phyloP scores from a whole-genome alignment of 2,888 invertebrate species.

The Anodontia alba region DNA sequence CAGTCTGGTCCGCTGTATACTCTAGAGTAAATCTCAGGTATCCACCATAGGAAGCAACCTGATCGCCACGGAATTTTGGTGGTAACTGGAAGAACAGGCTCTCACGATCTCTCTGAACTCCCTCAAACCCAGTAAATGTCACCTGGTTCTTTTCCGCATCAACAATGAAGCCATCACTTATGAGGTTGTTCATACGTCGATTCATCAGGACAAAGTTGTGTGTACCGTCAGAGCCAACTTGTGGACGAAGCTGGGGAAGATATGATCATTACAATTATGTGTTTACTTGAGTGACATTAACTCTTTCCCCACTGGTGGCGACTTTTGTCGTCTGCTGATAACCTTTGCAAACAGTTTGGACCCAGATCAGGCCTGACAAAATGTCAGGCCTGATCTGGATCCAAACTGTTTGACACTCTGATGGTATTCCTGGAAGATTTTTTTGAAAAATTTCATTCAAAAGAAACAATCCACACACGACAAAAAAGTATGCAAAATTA shows the following conservation, averaged over 20 bases:
- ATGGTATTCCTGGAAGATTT: too few species aligned
- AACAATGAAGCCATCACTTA: slow-evolving; percentile 83
- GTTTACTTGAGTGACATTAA: too few species aligned
- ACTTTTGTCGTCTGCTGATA: too few species aligned
- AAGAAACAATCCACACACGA: too few species aligned
- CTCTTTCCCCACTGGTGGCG: too few species aligned
- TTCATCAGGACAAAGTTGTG: slow-evolving; percentile 84
- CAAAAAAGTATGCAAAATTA: too few species aligned
- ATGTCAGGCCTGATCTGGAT: too few species aligned
- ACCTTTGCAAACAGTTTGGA: too few species aligned
- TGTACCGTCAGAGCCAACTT: slow-evolving; percentile 74
- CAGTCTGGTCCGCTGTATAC: slow-evolving; percentile 87
- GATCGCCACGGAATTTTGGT: slow-evolving; percentile 81
- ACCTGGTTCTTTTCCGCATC: slow-evolving; percentile 85
- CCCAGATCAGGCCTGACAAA: too few species aligned
- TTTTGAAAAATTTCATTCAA: too few species aligned
- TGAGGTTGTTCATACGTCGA: slow-evolving; percentile 79
- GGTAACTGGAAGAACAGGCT: slow-evolving; percentile 82
- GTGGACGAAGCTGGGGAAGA: slow-evolving; percentile 76
- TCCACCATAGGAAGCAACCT: slow-evolving; percentile 95
- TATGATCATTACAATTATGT: too few species aligned
- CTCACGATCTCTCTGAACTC: slow-evolving; percentile 77
- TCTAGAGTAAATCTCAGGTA: slow-evolving; percentile 90
- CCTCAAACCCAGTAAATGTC: slow-evolving; percentile 80
- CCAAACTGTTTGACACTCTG: too few species aligned